Evolutionary conservation across 2,888 invertebrate species (phyloP).

Genomic region (Hydraecia micacea): DNA sequence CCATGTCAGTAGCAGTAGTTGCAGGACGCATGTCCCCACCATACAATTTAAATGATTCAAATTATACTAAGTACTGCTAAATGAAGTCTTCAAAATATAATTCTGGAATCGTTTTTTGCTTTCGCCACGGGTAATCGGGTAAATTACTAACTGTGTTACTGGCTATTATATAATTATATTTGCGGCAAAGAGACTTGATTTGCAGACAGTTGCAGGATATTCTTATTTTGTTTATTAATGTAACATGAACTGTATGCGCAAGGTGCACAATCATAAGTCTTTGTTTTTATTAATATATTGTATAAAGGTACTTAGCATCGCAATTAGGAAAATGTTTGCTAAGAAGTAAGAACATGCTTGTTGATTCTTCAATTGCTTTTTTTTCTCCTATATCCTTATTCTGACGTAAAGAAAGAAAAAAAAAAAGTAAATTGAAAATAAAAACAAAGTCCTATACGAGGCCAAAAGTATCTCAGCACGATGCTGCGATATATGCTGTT

Average conservation of each 20-base stretch:
- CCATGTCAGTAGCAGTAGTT: not conserved
- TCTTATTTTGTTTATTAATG: constrained; percentile 28
- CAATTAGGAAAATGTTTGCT: not conserved
- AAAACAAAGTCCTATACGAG: not conserved
- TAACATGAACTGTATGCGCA: not conserved
- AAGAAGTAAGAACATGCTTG: not conserved
- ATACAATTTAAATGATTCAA: constrained; percentile 46
- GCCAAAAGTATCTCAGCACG: not conserved
- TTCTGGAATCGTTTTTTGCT: constrained; percentile 38
- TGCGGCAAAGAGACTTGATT: constrained; percentile 21
- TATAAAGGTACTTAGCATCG: too few relatives aligned
- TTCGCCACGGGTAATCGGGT: constrained; percentile 51
- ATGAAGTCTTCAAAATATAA: constrained; percentile 44
- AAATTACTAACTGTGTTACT: constrained; percentile 53
- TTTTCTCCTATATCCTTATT: not conserved
- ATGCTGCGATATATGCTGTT: not conserved
- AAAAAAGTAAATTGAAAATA: not conserved
- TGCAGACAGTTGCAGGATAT: constrained; percentile 10
- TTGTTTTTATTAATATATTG: not conserved
- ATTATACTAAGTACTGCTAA: constrained; percentile 54
- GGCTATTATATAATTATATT: constrained; percentile 48
- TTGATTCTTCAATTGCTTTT: not conserved
- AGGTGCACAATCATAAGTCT: not conserved
- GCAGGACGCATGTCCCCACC: not conserved
- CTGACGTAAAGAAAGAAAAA: too few relatives aligned